Evolutionary conservation across 1,140 invertebrate species (phyloP), one percentile per base, ranked within the genome.

Genomic region (Diabrotica virgifera): DNA sequence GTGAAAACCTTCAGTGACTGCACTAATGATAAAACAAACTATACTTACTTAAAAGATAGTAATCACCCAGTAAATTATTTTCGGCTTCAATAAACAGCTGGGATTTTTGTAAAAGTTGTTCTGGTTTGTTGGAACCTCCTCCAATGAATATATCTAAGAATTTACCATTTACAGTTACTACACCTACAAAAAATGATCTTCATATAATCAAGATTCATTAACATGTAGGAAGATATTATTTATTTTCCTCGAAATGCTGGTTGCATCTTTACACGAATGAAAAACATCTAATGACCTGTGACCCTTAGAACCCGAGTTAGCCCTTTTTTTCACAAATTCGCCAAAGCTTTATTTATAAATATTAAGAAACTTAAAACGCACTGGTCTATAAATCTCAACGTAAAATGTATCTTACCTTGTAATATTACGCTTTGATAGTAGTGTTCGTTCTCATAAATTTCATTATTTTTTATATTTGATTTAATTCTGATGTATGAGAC

Each of bases 11-110:
- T n/a, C n/a, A n/a, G n/a, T n/a, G n/a, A n/a, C n/a, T n/a, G n/a
- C n/a, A n/a, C n/a, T n/a, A n/a, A n/a, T n/a, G n/a, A n/a, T n/a
- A 57, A 36, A 57, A 24, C 24, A 24, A 24, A 24, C 24, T 35
- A 5, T 53, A n/a, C 60, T 54, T 46, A 62, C 60, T 52, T 37
- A 62, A 11, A 13, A 67, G 62, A 63, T 66, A 69, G 56, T 63
- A 12, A 14, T 58, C 13, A 7, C 40, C 58, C n/a, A 69, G 52
- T 35, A 69, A 60, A 35, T 53, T 60, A 52, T 66, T 57, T 9
- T 54, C 24, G 4, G 12, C 62, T 54, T 65, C 46, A 14, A 8
- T 5, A 36, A 52, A 64, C n/a, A 70, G 36, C 9, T 37, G 52
- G 9, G 70, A 66, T 66, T 60, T 35, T 13, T 58, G 36, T 24